A percentile compares a stretch with the other conserved stretches of the same genome.
These are phyloP conservation scores for Idris sp. DNA, from an alignment of 1,140 invertebrate species.

Conservation along the genomic window DNA sequence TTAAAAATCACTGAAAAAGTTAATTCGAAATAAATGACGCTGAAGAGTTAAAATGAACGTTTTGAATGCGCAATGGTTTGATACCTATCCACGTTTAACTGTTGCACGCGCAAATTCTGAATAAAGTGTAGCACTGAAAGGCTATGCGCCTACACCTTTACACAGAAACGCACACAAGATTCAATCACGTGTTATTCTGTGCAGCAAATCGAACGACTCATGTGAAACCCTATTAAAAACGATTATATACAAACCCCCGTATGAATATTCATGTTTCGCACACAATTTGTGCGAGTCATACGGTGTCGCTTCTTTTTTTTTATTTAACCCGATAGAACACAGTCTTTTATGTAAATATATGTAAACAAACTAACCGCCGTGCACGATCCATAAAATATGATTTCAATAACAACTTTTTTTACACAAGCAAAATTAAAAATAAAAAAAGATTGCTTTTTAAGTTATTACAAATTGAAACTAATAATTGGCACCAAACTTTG, in stretches of 20 bases:
- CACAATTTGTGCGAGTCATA: conserved; percentile 6
- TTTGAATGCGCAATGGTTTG: conserved; percentile 51
- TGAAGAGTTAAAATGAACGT: conserved; percentile 32
- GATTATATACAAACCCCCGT: conserved; percentile 9
- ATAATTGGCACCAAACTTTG: no score
- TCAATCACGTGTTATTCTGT: conserved; percentile 53
- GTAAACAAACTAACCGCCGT: not conserved
- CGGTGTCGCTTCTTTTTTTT: conserved; percentile 4
- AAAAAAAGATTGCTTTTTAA: no score
- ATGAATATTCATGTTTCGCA: conserved; percentile 22
- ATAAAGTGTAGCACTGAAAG: conserved; percentile 47
- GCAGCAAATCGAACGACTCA: conserved; percentile 56
- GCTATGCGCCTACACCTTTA: conserved; percentile 55
- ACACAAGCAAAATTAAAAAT: no score
- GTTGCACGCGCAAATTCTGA: conserved; percentile 60
- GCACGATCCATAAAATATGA: no score
- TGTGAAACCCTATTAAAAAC: conserved; percentile 35
- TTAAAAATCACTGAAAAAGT: not conserved
- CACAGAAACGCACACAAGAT: conserved; percentile 46
- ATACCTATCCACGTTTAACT: conserved; percentile 64
- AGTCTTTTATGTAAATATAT: conserved; percentile 6
- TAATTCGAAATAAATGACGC: conserved; percentile 27
- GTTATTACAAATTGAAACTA: no score
- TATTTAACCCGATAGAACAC: conserved; percentile 9
- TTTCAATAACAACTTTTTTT: no score